These are phyloP conservation scores for Pseudolycoriella hygida DNA, from an alignment of 2,888 invertebrate genomes.

Conservation along the genomic window DNA sequence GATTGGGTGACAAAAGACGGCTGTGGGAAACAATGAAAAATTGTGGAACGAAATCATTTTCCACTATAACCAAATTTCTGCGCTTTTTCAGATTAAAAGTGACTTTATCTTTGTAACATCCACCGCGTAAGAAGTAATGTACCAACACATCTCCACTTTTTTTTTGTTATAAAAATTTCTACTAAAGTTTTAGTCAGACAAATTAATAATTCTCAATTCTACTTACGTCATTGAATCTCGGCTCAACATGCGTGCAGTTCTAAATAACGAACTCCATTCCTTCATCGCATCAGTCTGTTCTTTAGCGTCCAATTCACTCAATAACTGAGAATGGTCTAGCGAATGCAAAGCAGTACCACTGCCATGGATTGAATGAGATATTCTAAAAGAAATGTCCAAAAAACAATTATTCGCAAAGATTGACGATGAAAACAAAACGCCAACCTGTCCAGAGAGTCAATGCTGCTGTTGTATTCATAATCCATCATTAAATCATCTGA, in stretches of 20 bases:
- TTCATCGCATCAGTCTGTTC: constrained; percentile 32
- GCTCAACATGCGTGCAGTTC: constrained; percentile 16
- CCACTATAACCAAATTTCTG: too few relatives aligned
- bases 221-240: constrained; percentile 22
- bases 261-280: constrained; percentile 35
- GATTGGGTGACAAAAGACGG: too few relatives aligned
- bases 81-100: too few relatives aligned
- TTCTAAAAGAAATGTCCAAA: constrained; percentile 13
- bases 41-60: too few relatives aligned
- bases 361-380: constrained; percentile 21
- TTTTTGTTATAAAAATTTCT: too few relatives aligned
- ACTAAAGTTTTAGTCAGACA: too few relatives aligned
- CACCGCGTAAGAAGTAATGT: too few relatives aligned
- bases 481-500: constrained; percentile 82
- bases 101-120: too few relatives aligned
- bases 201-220: too few relatives aligned
- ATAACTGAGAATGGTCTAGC: constrained; percentile 33
- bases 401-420: not conserved
- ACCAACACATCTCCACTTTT: too few relatives aligned
- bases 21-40: too few relatives aligned
- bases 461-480: constrained; percentile 40
- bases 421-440: not conserved
- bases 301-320: constrained; percentile 29
- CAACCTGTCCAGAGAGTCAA: constrained; percentile 28
- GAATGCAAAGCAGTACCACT: constrained; percentile 30